These are phyloP conservation scores for Ashinkailepas kermadecensis DNA, from an alignment of 2,888 invertebrate species.

Conservation along the genomic window DNA sequence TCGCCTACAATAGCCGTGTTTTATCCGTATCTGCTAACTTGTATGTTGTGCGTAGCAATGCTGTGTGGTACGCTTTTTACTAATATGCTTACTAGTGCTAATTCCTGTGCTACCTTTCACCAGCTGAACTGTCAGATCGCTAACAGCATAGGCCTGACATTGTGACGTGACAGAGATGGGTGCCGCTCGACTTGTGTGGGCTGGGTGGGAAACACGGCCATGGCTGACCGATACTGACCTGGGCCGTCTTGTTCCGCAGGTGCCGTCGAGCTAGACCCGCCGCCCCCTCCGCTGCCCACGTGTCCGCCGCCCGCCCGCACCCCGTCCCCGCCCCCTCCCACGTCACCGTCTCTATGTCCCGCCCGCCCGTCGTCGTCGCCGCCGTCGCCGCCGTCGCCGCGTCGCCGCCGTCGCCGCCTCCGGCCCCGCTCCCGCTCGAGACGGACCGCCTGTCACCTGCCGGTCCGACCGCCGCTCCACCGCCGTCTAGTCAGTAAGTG, in stretches of 20 bases:
- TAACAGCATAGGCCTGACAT: too few relatives aligned
- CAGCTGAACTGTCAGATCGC: too few relatives aligned
- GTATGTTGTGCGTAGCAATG: too few relatives aligned
- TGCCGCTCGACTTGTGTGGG: too few relatives aligned
- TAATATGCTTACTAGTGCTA: too few relatives aligned
- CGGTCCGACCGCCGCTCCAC: neutral
- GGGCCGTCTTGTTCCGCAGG: neutral
- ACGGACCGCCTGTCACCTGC: neutral
- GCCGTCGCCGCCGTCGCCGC: neutral
- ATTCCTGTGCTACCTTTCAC: too few relatives aligned
- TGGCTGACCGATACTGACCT: too few relatives aligned
- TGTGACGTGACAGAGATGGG: neutral
- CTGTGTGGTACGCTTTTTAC: too few relatives aligned
- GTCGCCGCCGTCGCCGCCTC: neutral
- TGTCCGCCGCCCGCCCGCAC: conserved; percentile 5
- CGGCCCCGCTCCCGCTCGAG: neutral
- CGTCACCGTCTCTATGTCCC: neutral
- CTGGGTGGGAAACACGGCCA: too few relatives aligned
- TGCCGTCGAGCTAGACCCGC: conserved; percentile 11
- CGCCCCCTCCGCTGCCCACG: conserved; percentile 11
- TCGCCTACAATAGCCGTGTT: too few relatives aligned
- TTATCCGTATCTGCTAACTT: too few relatives aligned
- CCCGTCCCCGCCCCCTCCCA: neutral
- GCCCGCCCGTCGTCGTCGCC: neutral
- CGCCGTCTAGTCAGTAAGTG: neutral